phyloP scores from a whole-genome alignment of 1,140 invertebrate genomes.

The Stegodyphus mimosarum region DNA sequence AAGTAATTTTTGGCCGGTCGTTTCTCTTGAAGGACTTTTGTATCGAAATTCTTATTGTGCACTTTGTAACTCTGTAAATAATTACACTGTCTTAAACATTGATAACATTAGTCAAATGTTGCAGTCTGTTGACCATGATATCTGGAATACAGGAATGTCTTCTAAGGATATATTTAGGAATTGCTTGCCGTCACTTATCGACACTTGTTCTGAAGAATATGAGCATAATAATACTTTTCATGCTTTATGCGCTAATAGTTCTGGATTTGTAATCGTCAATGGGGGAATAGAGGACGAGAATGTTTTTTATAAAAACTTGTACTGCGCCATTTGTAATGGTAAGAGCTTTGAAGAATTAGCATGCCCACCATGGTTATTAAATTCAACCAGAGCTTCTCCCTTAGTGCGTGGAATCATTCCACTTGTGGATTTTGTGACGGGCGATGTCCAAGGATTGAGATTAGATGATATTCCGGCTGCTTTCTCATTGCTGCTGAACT shows the following conservation, averaged over 20 bases:
- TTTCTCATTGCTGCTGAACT: slow-evolving; percentile 62
- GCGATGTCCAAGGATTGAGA: slow-evolving; percentile 15
- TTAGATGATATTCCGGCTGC: slow-evolving; percentile 59
- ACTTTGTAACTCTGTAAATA: slow-evolving; percentile 32
- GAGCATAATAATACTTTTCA: background rate
- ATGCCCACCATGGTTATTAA: slow-evolving; percentile 9
- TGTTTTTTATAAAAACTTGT: slow-evolving; percentile 56
- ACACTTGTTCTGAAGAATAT: background rate
- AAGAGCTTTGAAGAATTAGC: slow-evolving; percentile 2
- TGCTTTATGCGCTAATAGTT: background rate
- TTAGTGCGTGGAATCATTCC: slow-evolving; percentile 1
- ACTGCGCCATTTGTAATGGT: slow-evolving; percentile 51
- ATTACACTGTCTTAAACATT: background rate
- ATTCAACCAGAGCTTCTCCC: background rate
- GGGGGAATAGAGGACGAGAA: background rate
- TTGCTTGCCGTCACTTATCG: background rate
- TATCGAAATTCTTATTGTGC: slow-evolving; percentile 54
- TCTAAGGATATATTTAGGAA: background rate
- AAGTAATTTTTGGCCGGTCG: slow-evolving; percentile 14
- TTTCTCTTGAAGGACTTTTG: background rate
- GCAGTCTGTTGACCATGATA: background rate
- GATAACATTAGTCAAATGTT: background rate
- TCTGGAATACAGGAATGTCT: background rate
- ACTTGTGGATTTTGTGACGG: slow-evolving; percentile 14
- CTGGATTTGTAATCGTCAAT: background rate